These are phyloP conservation scores for Lasioglossum morio DNA, from an alignment of 2,888 invertebrate species.

Conservation along the genomic window DNA sequence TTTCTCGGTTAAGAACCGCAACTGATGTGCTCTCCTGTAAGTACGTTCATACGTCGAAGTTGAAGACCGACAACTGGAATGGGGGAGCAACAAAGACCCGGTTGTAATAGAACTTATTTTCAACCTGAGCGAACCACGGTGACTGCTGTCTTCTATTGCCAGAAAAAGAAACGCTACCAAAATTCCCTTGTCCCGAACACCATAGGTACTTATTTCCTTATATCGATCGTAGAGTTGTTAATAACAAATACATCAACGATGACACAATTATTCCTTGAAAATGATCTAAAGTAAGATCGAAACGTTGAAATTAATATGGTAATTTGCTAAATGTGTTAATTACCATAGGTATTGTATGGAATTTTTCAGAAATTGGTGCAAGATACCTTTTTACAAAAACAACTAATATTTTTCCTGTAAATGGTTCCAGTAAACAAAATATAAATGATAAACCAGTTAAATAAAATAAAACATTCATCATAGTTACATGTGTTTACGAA, in stretches of 20 bases:
- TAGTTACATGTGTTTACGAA: not conserved
- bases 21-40: conserved; percentile 49
- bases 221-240: no score
- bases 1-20: conserved; percentile 26
- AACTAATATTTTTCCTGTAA: not conserved
- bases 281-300: no score
- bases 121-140: conserved; percentile 37
- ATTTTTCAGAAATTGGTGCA: not conserved
- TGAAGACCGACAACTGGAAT: conserved; percentile 28
- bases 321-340: no score
- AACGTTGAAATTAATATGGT: no score
- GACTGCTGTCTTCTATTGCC: conserved; percentile 61
- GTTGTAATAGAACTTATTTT: conserved; percentile 66
- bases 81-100: conserved; percentile 27
- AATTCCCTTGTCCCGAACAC: not conserved
- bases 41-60: conserved; percentile 45
- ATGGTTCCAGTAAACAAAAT: not conserved
- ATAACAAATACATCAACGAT: no score
- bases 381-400: not conserved
- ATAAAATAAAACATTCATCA: not conserved
- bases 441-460: no score
- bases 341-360: no score
- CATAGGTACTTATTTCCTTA: no score
- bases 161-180: conserved; percentile 52
- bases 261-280: no score